Evolutionary conservation across 92 coral and sea anemone genomes (phyloP), one percentile per base, ranked within the genome.

Genomic region (Phymanthus crucifer): DNA sequence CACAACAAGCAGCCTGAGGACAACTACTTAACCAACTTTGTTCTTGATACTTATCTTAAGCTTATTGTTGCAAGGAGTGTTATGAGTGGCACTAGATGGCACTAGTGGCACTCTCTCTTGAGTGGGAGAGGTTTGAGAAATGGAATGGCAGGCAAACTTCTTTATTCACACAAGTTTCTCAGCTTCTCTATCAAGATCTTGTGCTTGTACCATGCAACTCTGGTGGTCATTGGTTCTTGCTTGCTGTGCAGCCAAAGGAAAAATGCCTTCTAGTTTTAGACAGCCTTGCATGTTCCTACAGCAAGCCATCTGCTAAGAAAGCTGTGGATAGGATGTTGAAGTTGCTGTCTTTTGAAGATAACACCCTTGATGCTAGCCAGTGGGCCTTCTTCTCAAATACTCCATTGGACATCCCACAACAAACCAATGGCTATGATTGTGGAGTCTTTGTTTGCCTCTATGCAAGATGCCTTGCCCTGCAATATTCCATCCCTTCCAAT

Each of bases 51-150:
- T 36, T 83, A 83, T 79, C 78, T 83, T 34, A 78, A 56, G 48
- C 68, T 78, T 48, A 69, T 87, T 23, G 66, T 77, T 40, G 40
- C 65, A 37, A 58, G 47, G 56, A 73, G 80, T 67, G 75, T 31
- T 14, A 73, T 35, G 16, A 47, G 29, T 6, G 77, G 77, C 75
- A 27, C 54, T 27, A 83, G 73, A n/a, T n/a, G n/a, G n/a, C n/a
- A n/a, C n/a, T n/a, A n/a, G n/a, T n/a, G 32, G 85, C 66, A 26
- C 58, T 35, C 24, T 76, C 57, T 23, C 29, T 83, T 4, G 58
- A 32, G 17, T 88, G 88, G 88, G 88, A 83, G 68, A 40, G 47
- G 65, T 88, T 88, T 83, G 91, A 88, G 69, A 78, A 70, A 19
- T 6, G 68, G 18, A 19, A 71, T 61, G 66, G 40, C 26, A 79